These are phyloP conservation scores for Phaonia tiefii DNA, from an alignment of 2,888 invertebrate species.

Conservation along the genomic window DNA sequence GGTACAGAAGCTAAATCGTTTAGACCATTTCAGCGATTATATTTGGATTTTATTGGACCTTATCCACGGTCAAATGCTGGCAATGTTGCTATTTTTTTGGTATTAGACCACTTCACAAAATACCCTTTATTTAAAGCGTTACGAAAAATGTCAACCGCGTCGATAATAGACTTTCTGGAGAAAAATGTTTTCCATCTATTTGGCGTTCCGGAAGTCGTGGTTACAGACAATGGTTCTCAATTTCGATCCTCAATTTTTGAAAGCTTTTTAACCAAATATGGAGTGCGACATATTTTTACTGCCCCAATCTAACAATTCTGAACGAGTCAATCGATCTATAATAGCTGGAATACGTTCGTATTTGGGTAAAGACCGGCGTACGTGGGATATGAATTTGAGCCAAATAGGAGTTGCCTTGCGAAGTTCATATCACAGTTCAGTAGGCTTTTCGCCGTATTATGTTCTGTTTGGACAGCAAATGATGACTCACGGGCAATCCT, in stretches of 20 bases:
- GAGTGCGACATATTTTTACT: neutral
- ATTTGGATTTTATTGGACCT: neutral
- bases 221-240: slow-evolving; percentile 34
- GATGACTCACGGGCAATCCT: neutral
- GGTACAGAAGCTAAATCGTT: neutral
- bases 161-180: neutral
- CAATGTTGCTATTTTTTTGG: neutral
- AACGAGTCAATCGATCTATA: neutral
- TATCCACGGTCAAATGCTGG: slow-evolving; percentile 1
- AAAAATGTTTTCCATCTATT: neutral
- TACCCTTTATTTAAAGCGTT: neutral
- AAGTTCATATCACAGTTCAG: neutral
- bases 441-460: neutral
- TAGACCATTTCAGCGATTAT: slow-evolving; percentile 1
- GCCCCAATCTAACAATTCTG: slow-evolving; percentile 4
- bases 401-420: neutral
- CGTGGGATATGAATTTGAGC: neutral
- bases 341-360: neutral
- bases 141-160: too few relatives aligned
- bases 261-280: neutral
- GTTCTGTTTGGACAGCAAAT: neutral
- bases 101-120: neutral
- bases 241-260: neutral
- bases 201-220: slow-evolving; percentile 38
- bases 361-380: neutral